Evolutionary conservation across 2,113 vertebrate genomes (phyloP), one percentile per base, ranked within the genome.

Genomic region (Nanorana parkeri): DNA sequence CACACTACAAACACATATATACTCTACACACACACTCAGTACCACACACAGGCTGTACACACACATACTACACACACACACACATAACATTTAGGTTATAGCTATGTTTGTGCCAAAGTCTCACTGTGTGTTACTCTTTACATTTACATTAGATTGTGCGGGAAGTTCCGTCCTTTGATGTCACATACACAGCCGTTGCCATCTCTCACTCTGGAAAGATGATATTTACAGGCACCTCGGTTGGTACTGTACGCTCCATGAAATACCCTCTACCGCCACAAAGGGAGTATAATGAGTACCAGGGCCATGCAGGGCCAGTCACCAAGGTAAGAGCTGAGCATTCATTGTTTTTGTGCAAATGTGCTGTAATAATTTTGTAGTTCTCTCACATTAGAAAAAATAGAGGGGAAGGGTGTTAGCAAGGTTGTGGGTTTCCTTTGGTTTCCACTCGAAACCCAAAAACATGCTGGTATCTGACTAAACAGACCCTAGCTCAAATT

Each of bases 191-290:
- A 0, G 86, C 94, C 0, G 51, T 99, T 0, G 90, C 91, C 47
- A 91, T 97, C 85, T 95, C 96, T 26, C 95, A 85, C 69, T 96
- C 95, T 0, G 96, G 96, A 0, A 89, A 89, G 65, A 89, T 94
- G 55, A 63, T 99, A 58, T 98, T 98, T 86, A 92, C 94, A 19
- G 98, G 97, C n/a, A 97, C 96, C 0, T 92, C 94, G 0, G 73
- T 86, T 67, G 97, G 98, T 17, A 94, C 94, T 10, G 85, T 99
- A 65, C 93, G 95, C 83, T 87, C 93, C 3, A 91, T 98, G 90
- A 98, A 94, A 84, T 95, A 97, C 87, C 97, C 97, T 0, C 86
- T 98, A 78, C 89, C 95, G 71, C 17, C 87, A 65, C 92, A 93
- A 21, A 95, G 88, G 78, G 95, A 96, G 66, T 98, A 94, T 93